These are phyloP conservation scores for Dryoscopus gambensis DNA, from an alignment of 2,113 vertebrate species.

Conservation along the genomic window DNA sequence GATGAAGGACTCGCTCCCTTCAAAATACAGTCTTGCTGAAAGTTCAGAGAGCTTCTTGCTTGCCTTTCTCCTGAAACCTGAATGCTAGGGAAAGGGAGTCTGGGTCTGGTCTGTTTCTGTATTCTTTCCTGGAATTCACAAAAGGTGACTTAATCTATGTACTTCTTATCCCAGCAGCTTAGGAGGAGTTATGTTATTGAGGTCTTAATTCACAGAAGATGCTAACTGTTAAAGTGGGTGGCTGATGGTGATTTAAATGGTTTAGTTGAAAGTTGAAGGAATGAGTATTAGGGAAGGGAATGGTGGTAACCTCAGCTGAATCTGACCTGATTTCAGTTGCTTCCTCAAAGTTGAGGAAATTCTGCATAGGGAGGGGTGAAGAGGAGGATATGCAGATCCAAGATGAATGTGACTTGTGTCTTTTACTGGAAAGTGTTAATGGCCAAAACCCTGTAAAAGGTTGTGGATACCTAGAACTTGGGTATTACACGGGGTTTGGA, in stretches of 20 bases:
- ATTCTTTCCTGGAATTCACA: not conserved
- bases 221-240: not conserved
- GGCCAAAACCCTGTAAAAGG: not conserved
- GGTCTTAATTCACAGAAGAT: not conserved
- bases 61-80: not conserved
- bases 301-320: not conserved
- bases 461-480: not conserved
- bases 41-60: not conserved
- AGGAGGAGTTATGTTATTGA: not conserved
- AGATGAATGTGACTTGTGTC: not conserved
- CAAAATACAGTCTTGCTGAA: not conserved
- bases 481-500: accelerated
- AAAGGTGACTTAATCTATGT: not conserved
- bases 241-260: not conserved
- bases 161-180: not conserved
- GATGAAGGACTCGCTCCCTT: not conserved
- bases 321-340: not conserved
- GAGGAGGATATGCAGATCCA: not conserved
- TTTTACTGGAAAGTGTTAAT: not conserved
- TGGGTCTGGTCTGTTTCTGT: not conserved
- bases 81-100: not conserved
- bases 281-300: not conserved
- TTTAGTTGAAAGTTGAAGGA: not conserved
- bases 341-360: not conserved
- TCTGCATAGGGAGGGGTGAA: not conserved